These are phyloP conservation scores for Sebastes umbrosus DNA, from an alignment of 2,797 vertebrate species.

Conservation along the genomic window DNA sequence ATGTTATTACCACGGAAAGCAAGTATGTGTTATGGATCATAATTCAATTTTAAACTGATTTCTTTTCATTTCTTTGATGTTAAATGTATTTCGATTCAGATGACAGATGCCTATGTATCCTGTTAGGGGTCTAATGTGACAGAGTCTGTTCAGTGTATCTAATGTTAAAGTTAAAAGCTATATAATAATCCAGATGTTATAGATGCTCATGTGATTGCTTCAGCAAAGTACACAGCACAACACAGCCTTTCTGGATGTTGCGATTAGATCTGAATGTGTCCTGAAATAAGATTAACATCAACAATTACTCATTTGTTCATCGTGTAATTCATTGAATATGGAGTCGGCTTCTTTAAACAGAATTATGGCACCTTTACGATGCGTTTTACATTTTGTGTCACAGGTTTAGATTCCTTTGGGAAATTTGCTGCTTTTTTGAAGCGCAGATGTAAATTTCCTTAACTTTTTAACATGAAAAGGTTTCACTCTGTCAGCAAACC, in stretches of 20 bases:
- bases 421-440: neutral
- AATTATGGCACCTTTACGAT: neutral
- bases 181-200: neutral
- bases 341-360: neutral
- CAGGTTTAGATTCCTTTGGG: neutral
- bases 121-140: neutral
- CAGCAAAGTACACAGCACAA: neutral
- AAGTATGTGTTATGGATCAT: neutral
- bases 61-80: neutral
- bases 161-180: neutral
- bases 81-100: neutral
- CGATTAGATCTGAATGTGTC: neutral
- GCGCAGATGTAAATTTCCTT: neutral
- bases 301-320: neutral
- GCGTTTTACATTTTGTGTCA: neutral
- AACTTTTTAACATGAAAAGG: neutral
- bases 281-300: neutral
- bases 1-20: neutral
- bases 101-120: neutral
- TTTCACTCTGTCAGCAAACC: no score
- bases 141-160: no score
- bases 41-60: neutral
- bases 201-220: neutral
- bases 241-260: fast-evolving
- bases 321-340: neutral